Percentiles rank a stretch among this genome's conserved stretches.
These are phyloP conservation scores for Cerastoderma edule DNA, from an alignment of 2,888 invertebrate genomes.

Conservation along the genomic window DNA sequence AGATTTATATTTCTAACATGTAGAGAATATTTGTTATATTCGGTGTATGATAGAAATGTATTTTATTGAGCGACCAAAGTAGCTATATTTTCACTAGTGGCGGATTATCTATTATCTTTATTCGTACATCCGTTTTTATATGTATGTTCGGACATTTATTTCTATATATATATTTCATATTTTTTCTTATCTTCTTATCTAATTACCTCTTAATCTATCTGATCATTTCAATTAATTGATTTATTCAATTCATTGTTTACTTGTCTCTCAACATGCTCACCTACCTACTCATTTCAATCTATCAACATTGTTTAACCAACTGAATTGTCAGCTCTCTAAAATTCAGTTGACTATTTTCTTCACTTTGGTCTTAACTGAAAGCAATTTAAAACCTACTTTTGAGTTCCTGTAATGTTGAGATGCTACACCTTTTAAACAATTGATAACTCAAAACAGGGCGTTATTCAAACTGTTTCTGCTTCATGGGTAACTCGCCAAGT, in stretches of 20 bases:
- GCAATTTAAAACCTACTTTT: not conserved
- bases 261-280: not conserved
- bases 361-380: not conserved
- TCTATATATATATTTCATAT: conserved; percentile 2
- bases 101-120: not conserved
- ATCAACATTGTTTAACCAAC: no score
- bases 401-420: no score
- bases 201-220: not conserved
- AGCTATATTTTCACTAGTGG: not conserved
- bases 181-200: not conserved
- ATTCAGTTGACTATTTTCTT: not conserved
- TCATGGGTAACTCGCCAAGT: no score
- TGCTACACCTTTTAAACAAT: no score
- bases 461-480: no score
- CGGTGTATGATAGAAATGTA: no score
- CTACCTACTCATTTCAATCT: no score
- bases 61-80: not conserved
- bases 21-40: no score
- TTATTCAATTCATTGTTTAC: not conserved
- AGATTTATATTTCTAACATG: no score
- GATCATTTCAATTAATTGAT: not conserved
- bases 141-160: not conserved
- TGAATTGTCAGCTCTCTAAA: not conserved
- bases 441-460: no score
- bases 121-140: not conserved